Percentiles rank a stretch among this genome's conserved stretches.
Evolutionary conservation across 1,140 invertebrate genomes (phyloP).

Genomic region (Matsumurasca onukii): DNA sequence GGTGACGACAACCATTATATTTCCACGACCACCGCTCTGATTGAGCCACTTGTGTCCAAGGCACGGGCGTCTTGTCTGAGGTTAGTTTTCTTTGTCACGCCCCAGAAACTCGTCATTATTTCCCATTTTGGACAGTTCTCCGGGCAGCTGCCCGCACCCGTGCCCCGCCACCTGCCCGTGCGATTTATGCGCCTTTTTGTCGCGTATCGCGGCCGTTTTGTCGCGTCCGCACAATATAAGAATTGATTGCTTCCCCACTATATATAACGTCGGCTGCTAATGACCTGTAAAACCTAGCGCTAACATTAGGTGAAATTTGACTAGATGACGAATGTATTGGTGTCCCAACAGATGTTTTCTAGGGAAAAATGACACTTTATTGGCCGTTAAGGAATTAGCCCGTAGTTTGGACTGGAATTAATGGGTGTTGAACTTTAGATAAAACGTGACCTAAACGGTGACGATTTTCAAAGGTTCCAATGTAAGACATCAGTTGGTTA

Average conservation of each 20-base stretch:
- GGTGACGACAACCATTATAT: slow-evolving; percentile 1
- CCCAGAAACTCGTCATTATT: slow-evolving; percentile 25
- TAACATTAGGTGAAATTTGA: background rate
- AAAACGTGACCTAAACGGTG: no score
- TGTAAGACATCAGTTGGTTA: no score
- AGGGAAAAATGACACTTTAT: no score
- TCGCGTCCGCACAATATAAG: slow-evolving; percentile 6
- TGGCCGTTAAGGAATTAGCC: no score
- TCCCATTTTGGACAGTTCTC: slow-evolving; percentile 1
- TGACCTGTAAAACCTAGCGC: slow-evolving; percentile 16
- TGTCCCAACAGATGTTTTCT: no score
- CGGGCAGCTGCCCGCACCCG: background rate
- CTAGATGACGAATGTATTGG: background rate
- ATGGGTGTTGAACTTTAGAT: no score
- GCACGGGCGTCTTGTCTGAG: slow-evolving; percentile 6
- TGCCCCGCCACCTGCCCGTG: slow-evolving; percentile 15
- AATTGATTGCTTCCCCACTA: slow-evolving; percentile 21
- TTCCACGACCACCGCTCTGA: background rate
- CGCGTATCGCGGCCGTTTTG: background rate
- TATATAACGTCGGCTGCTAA: slow-evolving; percentile 10
- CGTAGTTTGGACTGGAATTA: no score
- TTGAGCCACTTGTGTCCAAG: slow-evolving; percentile 9
- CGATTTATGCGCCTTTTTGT: slow-evolving; percentile 21
- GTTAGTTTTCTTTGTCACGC: slow-evolving; percentile 18
- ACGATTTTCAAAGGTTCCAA: no score